Evolutionary conservation across 1,140 invertebrate species (phyloP), one percentile per base, ranked within the genome.

Genomic region (Ostrea edulis): DNA sequence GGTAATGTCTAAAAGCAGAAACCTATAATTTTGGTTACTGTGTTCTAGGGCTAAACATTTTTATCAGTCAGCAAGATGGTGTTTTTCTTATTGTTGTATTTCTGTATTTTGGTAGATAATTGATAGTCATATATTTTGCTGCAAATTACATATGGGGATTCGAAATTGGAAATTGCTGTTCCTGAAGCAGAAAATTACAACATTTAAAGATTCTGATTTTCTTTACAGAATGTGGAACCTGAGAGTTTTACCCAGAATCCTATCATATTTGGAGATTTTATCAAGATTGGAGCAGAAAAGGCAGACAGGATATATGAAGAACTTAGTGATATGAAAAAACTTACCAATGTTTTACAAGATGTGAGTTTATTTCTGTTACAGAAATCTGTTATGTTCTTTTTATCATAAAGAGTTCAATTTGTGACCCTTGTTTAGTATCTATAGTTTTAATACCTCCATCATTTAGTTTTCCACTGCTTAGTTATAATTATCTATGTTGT

Each of bases 181-280:
- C 58, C 0, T 62, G 58, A 62, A 62, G 0, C n/a, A 62, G 58
- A 62, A 44, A 44, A 44, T 44, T 44, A 44, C 35, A 44, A 5
- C 5, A 44, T 44, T 44, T 5, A 44, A 44, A 44, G 35, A 44
- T 1, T 44, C 35, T 5, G 5, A 44, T 44, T 44, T 53, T 68
- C 83, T 85, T 90, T 90, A 17, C 91, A 95, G 95, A 92, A 91
- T 86, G 91, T 93, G 29, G 92, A 93, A 17, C 91, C 94, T 22
- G 93, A 94, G 9, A 90, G 91, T 3, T 95, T 95, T 91, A 89
- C 90, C 2, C 92, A 89, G n/a, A 82, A 92, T 87, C 95, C 95
- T 9, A 95, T 95, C 51, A 90, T 95, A 20, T 95, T 95, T 93
- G 95, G 95, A 22, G 94, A 95, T 89, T 95, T 94, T 88, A 93